A percentile compares a stretch with the other conserved stretches of the same genome.
phyloP scores from a whole-genome alignment of 1,140 invertebrate species.

The Atta cephalotes region DNA sequence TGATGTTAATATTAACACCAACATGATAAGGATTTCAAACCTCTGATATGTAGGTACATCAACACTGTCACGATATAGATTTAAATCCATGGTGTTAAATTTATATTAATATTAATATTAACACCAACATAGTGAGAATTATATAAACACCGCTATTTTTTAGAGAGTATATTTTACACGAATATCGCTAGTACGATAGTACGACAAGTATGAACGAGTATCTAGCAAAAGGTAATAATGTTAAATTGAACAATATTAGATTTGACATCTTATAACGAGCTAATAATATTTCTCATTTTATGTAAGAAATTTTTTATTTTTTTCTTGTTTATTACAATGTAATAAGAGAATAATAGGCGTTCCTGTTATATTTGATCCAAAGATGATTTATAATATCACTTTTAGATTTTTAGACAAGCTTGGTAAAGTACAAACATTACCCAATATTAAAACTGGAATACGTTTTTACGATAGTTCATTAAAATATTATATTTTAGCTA shows the following conservation, averaged over 20 bases:
- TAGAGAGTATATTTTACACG: not conserved
- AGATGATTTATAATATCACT: not conserved
- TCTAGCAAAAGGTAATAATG: not conserved
- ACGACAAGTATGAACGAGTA: slow-evolving; percentile 20
- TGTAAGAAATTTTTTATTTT: not conserved
- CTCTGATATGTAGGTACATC: too few relatives aligned
- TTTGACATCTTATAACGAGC: not conserved
- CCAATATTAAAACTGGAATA: not conserved
- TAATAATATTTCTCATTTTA: slow-evolving; percentile 32
- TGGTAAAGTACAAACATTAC: not conserved
- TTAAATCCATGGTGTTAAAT: too few relatives aligned
- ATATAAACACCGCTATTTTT: too few relatives aligned
- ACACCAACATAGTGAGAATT: too few relatives aligned
- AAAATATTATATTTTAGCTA: not conserved
- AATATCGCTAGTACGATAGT: not conserved
- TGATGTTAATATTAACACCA: too few relatives aligned
- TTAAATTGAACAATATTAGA: not conserved
- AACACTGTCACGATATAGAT: too few relatives aligned
- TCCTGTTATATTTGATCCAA: not conserved
- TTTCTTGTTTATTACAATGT: not conserved
- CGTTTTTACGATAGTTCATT: not conserved
- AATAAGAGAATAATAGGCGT: not conserved
- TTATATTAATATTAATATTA: too few relatives aligned
- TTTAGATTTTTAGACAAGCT: not conserved
- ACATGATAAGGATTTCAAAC: too few relatives aligned